Base-by-base conservation (phyloP, 2,113 vertebrate species). In the Burhinus oedicnemus region DNA sequence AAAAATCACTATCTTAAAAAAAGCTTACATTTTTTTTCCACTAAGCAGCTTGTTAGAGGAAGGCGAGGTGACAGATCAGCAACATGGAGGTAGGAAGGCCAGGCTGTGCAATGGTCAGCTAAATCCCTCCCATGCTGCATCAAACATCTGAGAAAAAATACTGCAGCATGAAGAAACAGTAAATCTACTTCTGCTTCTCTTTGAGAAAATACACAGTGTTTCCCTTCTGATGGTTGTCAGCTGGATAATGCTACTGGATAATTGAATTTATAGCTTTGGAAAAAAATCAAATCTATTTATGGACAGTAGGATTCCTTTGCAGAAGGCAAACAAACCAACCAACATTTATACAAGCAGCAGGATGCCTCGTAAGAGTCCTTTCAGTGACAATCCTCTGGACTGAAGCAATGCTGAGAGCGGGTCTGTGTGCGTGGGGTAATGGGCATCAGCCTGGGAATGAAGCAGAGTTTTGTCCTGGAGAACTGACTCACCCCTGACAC, bases 401-500 rank as follows among this genome's bases (percentile, higher is more conserved):
- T 25, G 45, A 55, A 47, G 38, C 3, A 2, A 40, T 30, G 19
- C 27, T 27, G 42, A 44, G 26, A 49, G 44, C 0, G 1, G 22
- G 20, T 57, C 34, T 68, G 13, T 11, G 3, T 10, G 6, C 0
- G 0, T 0, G 1, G 12, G 18, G 8, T 34, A 49, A 44, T 1
- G 5, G 34, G 11, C 34, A 26, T 8, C 25, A 70, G 68, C 66
- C 29, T 51, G 44, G 23, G 54, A 51, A 22, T 8, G 29, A 44
- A 47, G 7, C 25, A 23, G 25, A 1, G 2, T 6, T 45, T 77
- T 57, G 18, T 61, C 36, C 75, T 34, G 29, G 47, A 62, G 58
- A 68, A n/a, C n/a, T 21, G 20, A 11, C 66, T 83, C 27, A 22
- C 6, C 9, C 25, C 19, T 4, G 15, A 40, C 58, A 60, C 34